phyloP scores from a whole-genome alignment of 2,113 vertebrate genomes.

The human (Homo sapiens) region GRCh38 chr9:39699001-39699500 shows the following conservation, averaged over 20 bases:
- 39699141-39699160: neutral
- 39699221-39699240: neutral
- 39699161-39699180: neutral
- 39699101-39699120: neutral
- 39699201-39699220: neutral
- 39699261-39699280: neutral
- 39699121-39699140: neutral
- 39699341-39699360: neutral
- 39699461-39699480: neutral
- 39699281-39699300: neutral
- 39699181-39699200: neutral
- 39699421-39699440: neutral
- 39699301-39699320: neutral
- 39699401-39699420: neutral
- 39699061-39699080: neutral
- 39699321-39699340: neutral
- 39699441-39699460: too few species aligned
- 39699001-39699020: neutral
- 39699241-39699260: neutral
- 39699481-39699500: neutral
- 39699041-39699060: neutral
- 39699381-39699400: too few species aligned
- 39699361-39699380: neutral
- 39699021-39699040: neutral
- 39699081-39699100: too few species aligned